phyloP scores from a whole-genome alignment of 1,140 invertebrate species.

The Drosophila mauritiana region DNA sequence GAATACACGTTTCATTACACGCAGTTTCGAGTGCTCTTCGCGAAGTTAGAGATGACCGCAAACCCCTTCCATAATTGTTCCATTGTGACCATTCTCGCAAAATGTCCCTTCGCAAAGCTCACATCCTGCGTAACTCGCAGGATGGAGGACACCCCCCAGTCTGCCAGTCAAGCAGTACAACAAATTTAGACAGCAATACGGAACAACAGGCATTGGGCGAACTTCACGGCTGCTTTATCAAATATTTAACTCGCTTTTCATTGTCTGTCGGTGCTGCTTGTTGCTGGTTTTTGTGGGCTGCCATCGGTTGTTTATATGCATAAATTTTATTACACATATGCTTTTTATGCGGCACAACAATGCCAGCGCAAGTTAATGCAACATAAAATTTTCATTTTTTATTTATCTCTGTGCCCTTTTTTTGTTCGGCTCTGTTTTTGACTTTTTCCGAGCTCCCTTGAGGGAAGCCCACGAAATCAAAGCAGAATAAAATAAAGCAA shows the following conservation, averaged over 20 bases:
- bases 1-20: not conserved
- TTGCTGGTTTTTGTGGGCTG: slow-evolving; percentile 31
- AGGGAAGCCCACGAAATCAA: slow-evolving; percentile 47
- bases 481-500: slow-evolving; percentile 40
- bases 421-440: slow-evolving; percentile 2
- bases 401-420: slow-evolving; percentile 54
- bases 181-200: slow-evolving; percentile 43
- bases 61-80: too few relatives aligned
- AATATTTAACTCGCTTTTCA: slow-evolving; percentile 78
- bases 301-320: slow-evolving; percentile 64
- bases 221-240: slow-evolving; percentile 68
- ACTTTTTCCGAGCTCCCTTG: slow-evolving; percentile 21
- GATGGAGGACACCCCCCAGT: too few relatives aligned
- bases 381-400: slow-evolving; percentile 77
- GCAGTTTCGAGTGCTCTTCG: too few relatives aligned
- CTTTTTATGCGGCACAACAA: slow-evolving; percentile 60
- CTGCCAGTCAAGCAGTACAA: slow-evolving; percentile 6
- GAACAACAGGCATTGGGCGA: slow-evolving; percentile 4
- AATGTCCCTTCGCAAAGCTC: too few relatives aligned
- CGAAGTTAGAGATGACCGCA: too few relatives aligned
- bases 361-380: slow-evolving; percentile 71
- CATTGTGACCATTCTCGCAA: too few relatives aligned
- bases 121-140: not conserved
- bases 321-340: slow-evolving; percentile 79
- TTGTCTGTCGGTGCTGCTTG: slow-evolving; percentile 52